Evolutionary conservation across 1,140 invertebrate genomes (phyloP).

Genomic region (Listronotus bonariensis): DNA sequence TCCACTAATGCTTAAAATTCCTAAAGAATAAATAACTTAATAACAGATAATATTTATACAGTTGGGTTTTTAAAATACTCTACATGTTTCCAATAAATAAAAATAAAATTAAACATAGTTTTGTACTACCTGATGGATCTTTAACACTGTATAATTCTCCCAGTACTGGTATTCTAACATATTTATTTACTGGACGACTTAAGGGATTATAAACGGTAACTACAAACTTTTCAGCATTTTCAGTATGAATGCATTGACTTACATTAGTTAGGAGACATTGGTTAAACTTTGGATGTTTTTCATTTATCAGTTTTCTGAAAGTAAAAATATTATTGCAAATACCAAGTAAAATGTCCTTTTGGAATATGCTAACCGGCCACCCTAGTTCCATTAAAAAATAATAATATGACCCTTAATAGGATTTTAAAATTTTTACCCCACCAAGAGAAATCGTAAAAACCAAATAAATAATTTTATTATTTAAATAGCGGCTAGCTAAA

Average conservation of each 20-base stretch:
- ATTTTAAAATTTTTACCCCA: too few species aligned
- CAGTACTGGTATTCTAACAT: constrained; percentile 73
- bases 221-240: constrained; percentile 65
- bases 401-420: too few species aligned
- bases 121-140: constrained; percentile 56
- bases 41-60: too few species aligned
- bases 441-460: too few species aligned
- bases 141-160: constrained; percentile 64
- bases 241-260: constrained; percentile 65
- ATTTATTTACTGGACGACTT: constrained; percentile 65
- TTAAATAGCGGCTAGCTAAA: too few species aligned
- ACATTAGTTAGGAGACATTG: constrained; percentile 59
- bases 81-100: background rate
- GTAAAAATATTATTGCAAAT: background rate
- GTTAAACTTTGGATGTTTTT: constrained; percentile 16
- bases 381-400: too few species aligned
- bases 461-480: too few species aligned
- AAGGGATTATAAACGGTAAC: constrained; percentile 83
- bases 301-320: constrained; percentile 28
- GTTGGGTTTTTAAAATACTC: background rate
- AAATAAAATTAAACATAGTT: background rate
- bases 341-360: too few species aligned
- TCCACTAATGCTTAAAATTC: too few species aligned
- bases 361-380: too few species aligned
- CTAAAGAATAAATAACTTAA: too few species aligned